Base-by-base conservation (phyloP, 2,113 vertebrate species). In the Siphamia tubifer region DNA sequence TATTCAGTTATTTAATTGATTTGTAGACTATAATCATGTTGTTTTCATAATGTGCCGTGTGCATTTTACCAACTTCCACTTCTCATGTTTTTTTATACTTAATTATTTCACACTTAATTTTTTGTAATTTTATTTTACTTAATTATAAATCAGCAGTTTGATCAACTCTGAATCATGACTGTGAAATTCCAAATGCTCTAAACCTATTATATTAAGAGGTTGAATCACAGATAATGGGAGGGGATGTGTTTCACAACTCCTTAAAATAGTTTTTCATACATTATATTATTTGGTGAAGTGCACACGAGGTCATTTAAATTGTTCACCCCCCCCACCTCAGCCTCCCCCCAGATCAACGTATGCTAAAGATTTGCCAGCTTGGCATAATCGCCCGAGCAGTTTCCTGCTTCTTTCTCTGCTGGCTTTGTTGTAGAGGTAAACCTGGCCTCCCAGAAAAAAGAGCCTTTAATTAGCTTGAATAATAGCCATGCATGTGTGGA, bases 401-500 rank as follows among this genome's bases (percentile, higher is more conserved):
- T 90, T 89, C 88, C 88, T 90, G 85, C 74, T 81, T 80, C 83
- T 84, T 87, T 90, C 80, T 86, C 61, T 56, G 34, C 30, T 13
- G 71, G 45, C 89, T 92, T 92, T 92, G 87, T 91, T 89, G 79
- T 79, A 16, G 68, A 79, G 69, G 81, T 82, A 88, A 87, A 88
- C 84, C 85, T 82, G 87, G 88, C 88, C 88, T 82, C 86, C 13
- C 42, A 42, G 57, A 69, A 86, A 83, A 87, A 87, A 83, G 79
- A 62, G 32, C 55, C 75, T 86, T 90, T 91, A 93, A 92, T 93
- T 91, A 92, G 85, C 77, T 86, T 77, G 82, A 92, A 91, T 92
- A 93, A 93, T 91, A 87, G 92, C 90, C 69, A 81, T 84, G 85
- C 89, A 91, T 90, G 85, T 90, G 83, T 87, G 81, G 91, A 89